Evolutionary conservation across 2,888 invertebrate species (phyloP).

Genomic region (Synanthedon formicaeformis): DNA sequence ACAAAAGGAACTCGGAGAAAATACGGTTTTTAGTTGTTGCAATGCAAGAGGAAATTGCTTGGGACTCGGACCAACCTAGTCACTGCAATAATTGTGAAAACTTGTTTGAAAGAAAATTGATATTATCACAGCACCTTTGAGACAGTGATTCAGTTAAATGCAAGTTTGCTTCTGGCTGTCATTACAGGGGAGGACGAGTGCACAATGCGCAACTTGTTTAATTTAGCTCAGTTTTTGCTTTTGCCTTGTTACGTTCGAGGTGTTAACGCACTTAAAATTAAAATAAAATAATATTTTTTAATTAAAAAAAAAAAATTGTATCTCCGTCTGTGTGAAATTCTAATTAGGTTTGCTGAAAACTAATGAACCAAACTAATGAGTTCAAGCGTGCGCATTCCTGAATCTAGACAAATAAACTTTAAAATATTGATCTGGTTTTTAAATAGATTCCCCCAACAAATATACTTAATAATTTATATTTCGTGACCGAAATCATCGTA

Average conservation of each 20-base stretch:
- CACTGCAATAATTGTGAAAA: background rate
- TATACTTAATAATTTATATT: too few species aligned
- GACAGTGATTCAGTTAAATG: background rate
- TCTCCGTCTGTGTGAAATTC: background rate
- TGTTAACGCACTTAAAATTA: too few species aligned
- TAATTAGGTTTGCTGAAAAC: background rate
- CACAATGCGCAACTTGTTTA: background rate
- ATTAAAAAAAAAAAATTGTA: background rate
- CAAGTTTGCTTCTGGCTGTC: background rate
- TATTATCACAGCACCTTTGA: background rate
- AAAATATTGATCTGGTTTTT: too few species aligned
- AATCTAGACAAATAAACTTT: too few species aligned
- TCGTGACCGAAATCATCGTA: too few species aligned
- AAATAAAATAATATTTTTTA: too few species aligned
- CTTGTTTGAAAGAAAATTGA: background rate
- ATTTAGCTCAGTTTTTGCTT: background rate
- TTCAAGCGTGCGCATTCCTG: background rate
- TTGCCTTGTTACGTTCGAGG: background rate
- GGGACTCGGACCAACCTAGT: background rate
- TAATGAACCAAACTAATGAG: background rate
- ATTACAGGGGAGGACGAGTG: background rate
- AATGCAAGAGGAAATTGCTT: constrained; percentile 1
- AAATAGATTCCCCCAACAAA: too few species aligned
- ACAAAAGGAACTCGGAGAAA: constrained; percentile 35
- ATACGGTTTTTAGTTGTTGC: constrained; percentile 22